Evolutionary conservation across 92 coral and sea anemone species (phyloP).

Genomic region (Pocillopora meandrina): DNA sequence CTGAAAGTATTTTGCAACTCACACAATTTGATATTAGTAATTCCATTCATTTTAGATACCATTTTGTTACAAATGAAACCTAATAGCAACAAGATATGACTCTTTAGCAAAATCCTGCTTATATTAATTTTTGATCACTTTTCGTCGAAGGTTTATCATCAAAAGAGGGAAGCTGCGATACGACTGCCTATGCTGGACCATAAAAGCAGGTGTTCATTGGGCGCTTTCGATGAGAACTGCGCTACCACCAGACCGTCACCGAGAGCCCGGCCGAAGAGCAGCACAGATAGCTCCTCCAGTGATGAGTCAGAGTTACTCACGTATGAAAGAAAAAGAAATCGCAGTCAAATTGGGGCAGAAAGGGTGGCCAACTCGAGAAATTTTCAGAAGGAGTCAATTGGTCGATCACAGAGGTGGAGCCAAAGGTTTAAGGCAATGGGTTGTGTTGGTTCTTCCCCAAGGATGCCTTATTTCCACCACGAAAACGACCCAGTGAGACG

Average conservation of each 20-base stretch:
- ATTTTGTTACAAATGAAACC: too few relatives aligned
- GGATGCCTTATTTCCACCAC: neutral
- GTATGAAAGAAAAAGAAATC: neutral
- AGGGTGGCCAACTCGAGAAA: neutral
- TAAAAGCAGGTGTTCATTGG: neutral
- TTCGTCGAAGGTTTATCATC: neutral
- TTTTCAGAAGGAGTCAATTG: neutral
- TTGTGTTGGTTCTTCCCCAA: neutral
- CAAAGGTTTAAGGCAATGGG: neutral
- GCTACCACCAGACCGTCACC: neutral
- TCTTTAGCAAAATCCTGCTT: too few relatives aligned
- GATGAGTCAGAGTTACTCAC: neutral
- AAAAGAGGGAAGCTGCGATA: neutral
- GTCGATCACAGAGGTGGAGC: neutral
- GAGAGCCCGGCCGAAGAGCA: neutral
- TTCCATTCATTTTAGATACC: too few relatives aligned
- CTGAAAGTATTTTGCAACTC: too few relatives aligned
- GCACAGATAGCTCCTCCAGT: slow-evolving; percentile 14
- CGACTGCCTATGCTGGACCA: neutral
- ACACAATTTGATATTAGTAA: too few relatives aligned
- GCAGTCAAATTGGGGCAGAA: neutral
- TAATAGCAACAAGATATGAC: too few relatives aligned
- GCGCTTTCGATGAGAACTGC: neutral
- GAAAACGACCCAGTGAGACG: neutral
- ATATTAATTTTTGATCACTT: neutral